Percentiles rank a stretch among this genome's conserved stretches.
Conservation (phyloP, 2,888 invertebrate genomes). For the Epinotia ramella region DNA sequence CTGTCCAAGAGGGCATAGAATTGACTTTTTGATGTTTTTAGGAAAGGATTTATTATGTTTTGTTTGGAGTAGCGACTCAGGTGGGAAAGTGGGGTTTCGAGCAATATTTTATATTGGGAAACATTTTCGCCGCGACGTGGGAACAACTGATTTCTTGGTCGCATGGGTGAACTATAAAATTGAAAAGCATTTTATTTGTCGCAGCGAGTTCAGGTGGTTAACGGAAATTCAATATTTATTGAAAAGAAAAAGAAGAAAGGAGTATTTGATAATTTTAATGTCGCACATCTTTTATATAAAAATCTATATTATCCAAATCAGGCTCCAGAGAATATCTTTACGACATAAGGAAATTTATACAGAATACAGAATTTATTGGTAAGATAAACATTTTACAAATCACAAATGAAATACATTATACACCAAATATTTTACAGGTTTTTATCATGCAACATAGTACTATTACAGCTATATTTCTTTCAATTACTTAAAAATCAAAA, state of each 20-base stretch:
- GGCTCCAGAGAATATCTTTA: too few species aligned
- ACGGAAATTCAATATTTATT: slow-evolving; percentile 5
- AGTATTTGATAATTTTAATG: not conserved
- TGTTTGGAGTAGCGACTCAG: not conserved
- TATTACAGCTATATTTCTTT: too few species aligned
- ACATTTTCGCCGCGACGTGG: slow-evolving; percentile 19
- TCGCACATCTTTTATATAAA: not conserved
- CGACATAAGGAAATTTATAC: too few species aligned
- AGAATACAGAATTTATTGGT: too few species aligned
- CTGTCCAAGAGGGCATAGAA: not conserved
- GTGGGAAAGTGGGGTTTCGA: not conserved
- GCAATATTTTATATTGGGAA: slow-evolving; percentile 33
- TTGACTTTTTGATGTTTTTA: not conserved
- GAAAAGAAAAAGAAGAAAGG: not conserved
- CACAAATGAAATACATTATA: too few species aligned
- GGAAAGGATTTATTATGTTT: not conserved
- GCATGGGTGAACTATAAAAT: slow-evolving; percentile 8
- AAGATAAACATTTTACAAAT: too few species aligned
- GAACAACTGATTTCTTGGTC: slow-evolving; percentile 8
- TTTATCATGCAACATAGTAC: too few species aligned
- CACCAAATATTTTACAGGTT: too few species aligned
- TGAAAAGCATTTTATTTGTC: slow-evolving; percentile 10
- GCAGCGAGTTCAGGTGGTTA: not conserved
- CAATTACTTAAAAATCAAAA: too few species aligned
- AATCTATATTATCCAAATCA: too few species aligned